Percentiles rank a stretch among this genome's conserved stretches.
phyloP scores from a whole-genome alignment of 2,888 invertebrate genomes.

The Sesia apiformis region DNA sequence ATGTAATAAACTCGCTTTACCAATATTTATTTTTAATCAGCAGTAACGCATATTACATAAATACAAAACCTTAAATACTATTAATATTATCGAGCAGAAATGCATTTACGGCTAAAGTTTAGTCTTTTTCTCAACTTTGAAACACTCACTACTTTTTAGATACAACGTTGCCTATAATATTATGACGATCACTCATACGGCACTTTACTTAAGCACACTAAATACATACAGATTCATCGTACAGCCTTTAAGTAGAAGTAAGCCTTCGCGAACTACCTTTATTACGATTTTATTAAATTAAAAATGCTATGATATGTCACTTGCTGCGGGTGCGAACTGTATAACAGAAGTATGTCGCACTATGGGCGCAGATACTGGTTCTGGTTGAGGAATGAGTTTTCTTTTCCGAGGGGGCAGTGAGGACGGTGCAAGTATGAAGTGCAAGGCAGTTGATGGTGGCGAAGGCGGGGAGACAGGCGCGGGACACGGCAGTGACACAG shows the following conservation, averaged over 20 bases:
- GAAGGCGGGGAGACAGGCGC: conserved; percentile 70
- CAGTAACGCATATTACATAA: conserved; percentile 19
- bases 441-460: conserved; percentile 33
- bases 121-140: conserved; percentile 41
- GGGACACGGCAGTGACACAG: conserved; percentile 50
- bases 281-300: neutral
- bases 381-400: conserved; percentile 82
- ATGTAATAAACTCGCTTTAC: too few relatives aligned
- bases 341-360: conserved; percentile 81
- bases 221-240: conserved; percentile 10
- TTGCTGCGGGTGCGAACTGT: conserved; percentile 85
- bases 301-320: conserved; percentile 45
- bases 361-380: conserved; percentile 47
- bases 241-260: neutral
- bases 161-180: neutral
- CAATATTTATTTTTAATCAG: neutral
- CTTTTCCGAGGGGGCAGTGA: conserved; percentile 86
- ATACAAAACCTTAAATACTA: conserved; percentile 26
- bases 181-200: neutral
- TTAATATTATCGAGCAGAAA: conserved; percentile 30
- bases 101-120: conserved; percentile 30
- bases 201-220: conserved; percentile 7
- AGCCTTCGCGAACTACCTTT: conserved; percentile 1
- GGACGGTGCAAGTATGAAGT: conserved; percentile 45
- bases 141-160: neutral